A percentile compares a stretch with the other conserved stretches of the same genome.
These are phyloP conservation scores for Scylla paramamosain DNA, from an alignment of 1,140 invertebrate genomes.

Conservation along the genomic window DNA sequence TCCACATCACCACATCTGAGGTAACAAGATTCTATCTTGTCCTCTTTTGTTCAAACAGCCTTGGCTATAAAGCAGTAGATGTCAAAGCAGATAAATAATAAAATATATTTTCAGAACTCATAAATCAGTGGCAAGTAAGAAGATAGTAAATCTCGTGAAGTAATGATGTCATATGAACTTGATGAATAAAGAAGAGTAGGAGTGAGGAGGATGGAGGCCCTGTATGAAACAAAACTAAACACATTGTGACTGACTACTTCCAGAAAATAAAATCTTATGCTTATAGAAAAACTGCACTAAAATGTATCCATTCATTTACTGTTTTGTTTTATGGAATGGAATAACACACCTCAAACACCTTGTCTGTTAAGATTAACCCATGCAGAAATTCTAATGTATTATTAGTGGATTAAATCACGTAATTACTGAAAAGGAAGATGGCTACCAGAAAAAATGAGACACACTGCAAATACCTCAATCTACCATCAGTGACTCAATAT, in stretches of 20 bases:
- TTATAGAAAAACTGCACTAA: neutral
- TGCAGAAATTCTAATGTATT: neutral
- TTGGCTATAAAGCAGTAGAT: no score
- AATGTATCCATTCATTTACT: neutral
- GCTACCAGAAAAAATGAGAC: neutral
- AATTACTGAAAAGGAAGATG: neutral
- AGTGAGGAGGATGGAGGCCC: no score
- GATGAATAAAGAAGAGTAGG: no score
- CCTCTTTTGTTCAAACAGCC: no score
- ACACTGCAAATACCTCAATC: conserved; percentile 66
- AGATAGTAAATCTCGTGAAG: no score
- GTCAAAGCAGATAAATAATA: no score
- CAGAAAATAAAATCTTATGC: neutral
- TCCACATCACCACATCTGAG: no score
- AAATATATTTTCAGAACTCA: no score
- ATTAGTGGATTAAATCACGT: neutral
- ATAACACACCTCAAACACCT: neutral
- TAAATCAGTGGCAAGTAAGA: no score
- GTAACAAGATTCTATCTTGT: no score
- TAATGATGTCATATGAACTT: no score
- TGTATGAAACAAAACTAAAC: neutral
- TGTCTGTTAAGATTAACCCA: neutral
- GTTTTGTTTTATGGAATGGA: conserved; percentile 10
- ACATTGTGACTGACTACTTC: neutral
- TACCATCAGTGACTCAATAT: conserved; percentile 57